A percentile compares a stretch with the other conserved stretches of the same genome.
phyloP scores from a whole-genome alignment of 2,888 invertebrate species.

The Diarsia rubi region DNA sequence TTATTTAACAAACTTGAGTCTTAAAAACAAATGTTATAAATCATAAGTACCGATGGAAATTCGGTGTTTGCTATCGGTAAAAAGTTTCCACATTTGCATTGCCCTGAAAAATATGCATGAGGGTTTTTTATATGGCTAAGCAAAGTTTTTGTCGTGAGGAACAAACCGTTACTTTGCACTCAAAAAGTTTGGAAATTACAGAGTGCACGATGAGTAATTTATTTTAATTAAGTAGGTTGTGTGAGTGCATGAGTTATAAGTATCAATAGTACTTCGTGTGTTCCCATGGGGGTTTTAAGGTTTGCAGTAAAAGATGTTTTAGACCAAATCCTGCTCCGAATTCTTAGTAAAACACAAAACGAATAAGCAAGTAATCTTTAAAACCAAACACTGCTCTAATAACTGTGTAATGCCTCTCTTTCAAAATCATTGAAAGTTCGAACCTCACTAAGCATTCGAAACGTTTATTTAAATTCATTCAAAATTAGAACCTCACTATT shows the following conservation, averaged over 20 bases:
- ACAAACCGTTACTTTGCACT: conserved; percentile 54
- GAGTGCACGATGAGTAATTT: conserved; percentile 48
- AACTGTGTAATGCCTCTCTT: background rate
- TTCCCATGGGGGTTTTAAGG: conserved; percentile 23
- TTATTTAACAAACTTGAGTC: conserved; percentile 61
- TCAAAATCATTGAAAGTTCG: conserved; percentile 10
- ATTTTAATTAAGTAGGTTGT: conserved; percentile 53
- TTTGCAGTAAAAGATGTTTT: background rate
- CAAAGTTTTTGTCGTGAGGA: conserved; percentile 47
- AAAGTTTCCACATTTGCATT: conserved; percentile 47
- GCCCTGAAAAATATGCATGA: conserved; percentile 51
- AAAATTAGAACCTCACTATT: conserved; percentile 16
- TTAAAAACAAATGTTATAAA: conserved; percentile 59
- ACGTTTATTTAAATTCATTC: background rate
- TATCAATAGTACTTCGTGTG: conserved; percentile 19
- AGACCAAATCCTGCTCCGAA: background rate
- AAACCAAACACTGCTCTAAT: background rate
- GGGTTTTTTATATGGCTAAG: conserved; percentile 34
- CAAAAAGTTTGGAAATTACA: conserved; percentile 59
- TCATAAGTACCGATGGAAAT: conserved; percentile 42
- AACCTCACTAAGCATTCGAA: background rate
- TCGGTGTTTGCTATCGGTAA: conserved; percentile 45
- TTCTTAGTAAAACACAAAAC: background rate
- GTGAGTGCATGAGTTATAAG: conserved; percentile 49
- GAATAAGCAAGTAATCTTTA: background rate